Evolutionary conservation across 2,888 invertebrate species (phyloP), one percentile per base, ranked within the genome.

Genomic region (Cerastis rubricosa): DNA sequence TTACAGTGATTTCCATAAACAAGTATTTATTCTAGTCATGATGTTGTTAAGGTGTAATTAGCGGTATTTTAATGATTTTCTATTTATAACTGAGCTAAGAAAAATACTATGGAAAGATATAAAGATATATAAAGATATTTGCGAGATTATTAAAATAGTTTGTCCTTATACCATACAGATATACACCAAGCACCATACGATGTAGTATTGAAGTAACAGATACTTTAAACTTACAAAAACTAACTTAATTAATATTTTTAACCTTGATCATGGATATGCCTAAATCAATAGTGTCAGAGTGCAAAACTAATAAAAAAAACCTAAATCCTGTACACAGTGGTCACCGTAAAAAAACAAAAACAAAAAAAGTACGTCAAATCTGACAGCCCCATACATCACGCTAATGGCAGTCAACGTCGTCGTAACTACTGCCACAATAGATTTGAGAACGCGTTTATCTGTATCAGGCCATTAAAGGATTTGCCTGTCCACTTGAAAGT

Each of bases 391-490:
- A 25, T 70, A 73, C 67, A 67, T 71, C 80, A 71, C 77, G 29
- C 76, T 81, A 83, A 85, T 85, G 76, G 76, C 45, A 67, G 85
- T 19, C 25, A 54, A 49, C 29, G 63, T 77, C 71, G 35, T 43
- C 63, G 61, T 69, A 43, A 65, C 17, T 25, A 63, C 81, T 78
- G 83, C 78, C 78, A 79, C 76, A 72, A 78, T 71, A 47, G 54
- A 74, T 78, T 78, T 78, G 63, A 64, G 54, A 63, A 63, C 47
- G 45, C 51, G 49, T 72, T 78, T 74, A 86, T 81, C 86, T 81
- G 67, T 68, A 88, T 88, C 88, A 74, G 81, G 69, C 90, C 90
- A 91, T 90, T 91, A 91, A 84, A 81, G 85, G 91, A 91, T 91
- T 90, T 90, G 91, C 89, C 91, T 78, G 83, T 85, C 84, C 72